These are phyloP conservation scores for Diaperis boleti DNA, from an alignment of 2,888 invertebrate genomes.

Conservation along the genomic window DNA sequence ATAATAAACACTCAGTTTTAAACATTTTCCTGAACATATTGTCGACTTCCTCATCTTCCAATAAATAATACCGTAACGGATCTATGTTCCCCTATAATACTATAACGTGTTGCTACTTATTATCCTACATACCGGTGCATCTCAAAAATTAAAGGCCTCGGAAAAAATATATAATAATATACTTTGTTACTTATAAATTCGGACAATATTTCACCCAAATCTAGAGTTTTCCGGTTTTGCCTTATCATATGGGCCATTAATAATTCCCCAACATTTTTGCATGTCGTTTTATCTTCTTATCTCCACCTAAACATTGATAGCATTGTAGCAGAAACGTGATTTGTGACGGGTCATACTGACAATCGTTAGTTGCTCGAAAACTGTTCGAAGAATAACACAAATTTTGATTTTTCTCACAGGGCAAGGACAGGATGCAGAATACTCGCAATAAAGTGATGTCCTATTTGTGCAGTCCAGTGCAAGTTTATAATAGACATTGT, in stretches of 20 bases:
- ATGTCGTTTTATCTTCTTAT: not conserved
- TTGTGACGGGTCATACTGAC: not conserved
- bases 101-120: too few species aligned
- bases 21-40: too few species aligned
- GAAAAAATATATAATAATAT: too few species aligned
- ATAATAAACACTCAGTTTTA: too few species aligned
- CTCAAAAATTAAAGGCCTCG: too few species aligned
- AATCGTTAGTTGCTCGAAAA: slow-evolving; percentile 23
- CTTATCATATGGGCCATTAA: too few species aligned
- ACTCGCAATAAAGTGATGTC: slow-evolving; percentile 20
- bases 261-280: not conserved
- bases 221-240: not conserved
- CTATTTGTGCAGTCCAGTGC: slow-evolving; percentile 29
- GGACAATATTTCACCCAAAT: not conserved
- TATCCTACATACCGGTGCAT: too few species aligned
- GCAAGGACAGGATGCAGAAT: slow-evolving; percentile 25
- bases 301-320: not conserved
- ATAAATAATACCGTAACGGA: too few species aligned
- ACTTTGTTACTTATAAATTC: too few species aligned
- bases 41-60: too few species aligned
- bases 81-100: too few species aligned
- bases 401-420: slow-evolving; percentile 31
- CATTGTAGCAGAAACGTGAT: not conserved
- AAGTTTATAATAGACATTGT: slow-evolving; percentile 34
- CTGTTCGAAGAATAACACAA: not conserved